A percentile compares a stretch with the other conserved stretches of the same genome.
phyloP scores from a whole-genome alignment of 2,888 invertebrate species.

The Caenorhabditis afra region DNA sequence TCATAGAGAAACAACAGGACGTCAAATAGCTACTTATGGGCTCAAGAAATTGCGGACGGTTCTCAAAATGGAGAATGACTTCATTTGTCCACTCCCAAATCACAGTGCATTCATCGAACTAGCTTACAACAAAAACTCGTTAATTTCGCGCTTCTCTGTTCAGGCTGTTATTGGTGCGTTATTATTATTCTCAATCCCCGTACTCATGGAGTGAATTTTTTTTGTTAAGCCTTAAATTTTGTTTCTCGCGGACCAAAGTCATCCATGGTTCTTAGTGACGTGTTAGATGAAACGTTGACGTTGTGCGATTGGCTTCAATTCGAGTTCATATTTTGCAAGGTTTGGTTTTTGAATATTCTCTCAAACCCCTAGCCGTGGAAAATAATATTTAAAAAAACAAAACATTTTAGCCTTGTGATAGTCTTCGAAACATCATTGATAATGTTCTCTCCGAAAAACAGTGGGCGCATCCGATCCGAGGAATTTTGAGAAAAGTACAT shows the following conservation, averaged over 20 bases:
- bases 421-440: constrained; percentile 59
- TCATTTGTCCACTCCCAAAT: constrained; percentile 24
- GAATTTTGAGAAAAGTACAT: constrained; percentile 22
- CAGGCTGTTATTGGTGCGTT: constrained; percentile 70
- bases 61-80: constrained; percentile 14
- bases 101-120: constrained; percentile 68
- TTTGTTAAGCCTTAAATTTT: constrained; percentile 46
- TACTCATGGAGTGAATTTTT: background rate
- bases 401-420: constrained; percentile 72
- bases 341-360: too few species aligned
- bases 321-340: constrained; percentile 70
- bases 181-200: too few species aligned
- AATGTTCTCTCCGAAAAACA: constrained; percentile 41
- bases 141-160: constrained; percentile 68
- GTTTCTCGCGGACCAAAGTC: background rate
- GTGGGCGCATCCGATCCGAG: constrained; percentile 28
- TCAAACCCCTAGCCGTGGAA: too few species aligned
- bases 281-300: constrained; percentile 59
- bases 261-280: constrained; percentile 28
- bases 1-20: constrained; percentile 34
- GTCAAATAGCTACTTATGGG: constrained; percentile 26
- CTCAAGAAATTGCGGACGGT: constrained; percentile 14
- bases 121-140: constrained; percentile 74
- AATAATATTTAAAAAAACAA: too few species aligned
- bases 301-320: constrained; percentile 72